Evolutionary conservation across 2,888 invertebrate genomes (phyloP).

Genomic region (Volucella bombylans): DNA sequence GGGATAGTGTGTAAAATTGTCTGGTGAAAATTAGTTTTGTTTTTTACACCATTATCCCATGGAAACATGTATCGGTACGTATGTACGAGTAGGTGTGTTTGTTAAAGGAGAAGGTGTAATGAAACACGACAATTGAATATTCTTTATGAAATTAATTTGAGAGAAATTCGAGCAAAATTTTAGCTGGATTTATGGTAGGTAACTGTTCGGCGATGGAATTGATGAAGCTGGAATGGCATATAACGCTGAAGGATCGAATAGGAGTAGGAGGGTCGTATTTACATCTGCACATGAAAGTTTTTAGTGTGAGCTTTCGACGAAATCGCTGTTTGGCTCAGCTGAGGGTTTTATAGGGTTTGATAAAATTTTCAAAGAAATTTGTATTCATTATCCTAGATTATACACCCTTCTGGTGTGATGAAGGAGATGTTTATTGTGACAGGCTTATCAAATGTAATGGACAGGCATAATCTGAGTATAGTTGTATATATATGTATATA

Average conservation of each 20-base stretch:
- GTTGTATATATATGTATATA: no score
- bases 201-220: background rate
- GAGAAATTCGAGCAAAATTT: slow-evolving; percentile 2
- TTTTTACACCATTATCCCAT: slow-evolving; percentile 20
- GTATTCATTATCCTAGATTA: background rate
- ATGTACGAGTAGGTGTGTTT: background rate
- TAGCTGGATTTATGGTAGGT: background rate
- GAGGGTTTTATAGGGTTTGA: slow-evolving; percentile 34
- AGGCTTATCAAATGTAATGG: no score
- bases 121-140: slow-evolving; percentile 67
- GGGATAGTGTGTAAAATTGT: slow-evolving; percentile 34
- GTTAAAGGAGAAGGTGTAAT: slow-evolving; percentile 19
- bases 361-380: slow-evolving; percentile 39
- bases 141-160: slow-evolving; percentile 61
- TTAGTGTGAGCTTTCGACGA: slow-evolving; percentile 1
- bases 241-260: no score
- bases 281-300: slow-evolving; percentile 20
- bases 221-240: background rate
- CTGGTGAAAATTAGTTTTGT: slow-evolving; percentile 66
- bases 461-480: no score
- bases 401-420: no score
- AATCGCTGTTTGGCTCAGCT: slow-evolving; percentile 11
- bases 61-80: background rate
- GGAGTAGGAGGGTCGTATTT: background rate
- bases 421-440: no score